phyloP scores from a whole-genome alignment of 2,888 invertebrate genomes.

The Mystacides longicornis region DNA sequence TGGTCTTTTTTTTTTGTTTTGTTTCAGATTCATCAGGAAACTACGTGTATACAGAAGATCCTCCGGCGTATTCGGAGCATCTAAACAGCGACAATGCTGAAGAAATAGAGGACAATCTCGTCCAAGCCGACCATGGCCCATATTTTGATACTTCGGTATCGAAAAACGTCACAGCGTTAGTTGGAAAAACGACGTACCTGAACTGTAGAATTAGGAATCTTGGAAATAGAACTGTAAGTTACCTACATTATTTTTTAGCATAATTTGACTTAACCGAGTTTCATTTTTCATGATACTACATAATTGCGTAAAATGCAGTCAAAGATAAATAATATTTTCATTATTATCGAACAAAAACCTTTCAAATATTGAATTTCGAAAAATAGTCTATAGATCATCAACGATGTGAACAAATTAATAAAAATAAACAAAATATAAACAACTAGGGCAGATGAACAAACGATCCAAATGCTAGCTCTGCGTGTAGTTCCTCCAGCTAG shows the following conservation, averaged over 20 bases:
- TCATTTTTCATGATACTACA: too few species aligned
- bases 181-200: slow-evolving; percentile 55
- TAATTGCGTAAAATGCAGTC: too few species aligned
- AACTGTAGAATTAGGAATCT: slow-evolving; percentile 56
- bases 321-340: neutral
- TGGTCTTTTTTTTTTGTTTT: neutral
- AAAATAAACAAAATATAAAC: too few species aligned
- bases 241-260: neutral
- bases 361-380: too few species aligned
- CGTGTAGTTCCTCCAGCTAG: too few species aligned
- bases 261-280: too few species aligned
- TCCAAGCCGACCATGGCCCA: slow-evolving; percentile 40
- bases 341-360: neutral
- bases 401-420: too few species aligned
- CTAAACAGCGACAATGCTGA: slow-evolving; percentile 15
- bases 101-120: slow-evolving; percentile 23
- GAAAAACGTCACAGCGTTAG: slow-evolving; percentile 56
- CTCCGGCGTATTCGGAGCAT: slow-evolving; percentile 22
- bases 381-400: too few species aligned
- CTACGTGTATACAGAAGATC: slow-evolving; percentile 22
- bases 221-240: slow-evolving; percentile 56
- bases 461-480: too few species aligned
- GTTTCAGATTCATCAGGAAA: slow-evolving; percentile 23
- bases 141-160: slow-evolving; percentile 55
- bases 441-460: too few species aligned